Evolutionary conservation across 2,888 invertebrate species (phyloP), one percentile per base, ranked within the genome.

Genomic region (Hemistola chrysoprasaria): DNA sequence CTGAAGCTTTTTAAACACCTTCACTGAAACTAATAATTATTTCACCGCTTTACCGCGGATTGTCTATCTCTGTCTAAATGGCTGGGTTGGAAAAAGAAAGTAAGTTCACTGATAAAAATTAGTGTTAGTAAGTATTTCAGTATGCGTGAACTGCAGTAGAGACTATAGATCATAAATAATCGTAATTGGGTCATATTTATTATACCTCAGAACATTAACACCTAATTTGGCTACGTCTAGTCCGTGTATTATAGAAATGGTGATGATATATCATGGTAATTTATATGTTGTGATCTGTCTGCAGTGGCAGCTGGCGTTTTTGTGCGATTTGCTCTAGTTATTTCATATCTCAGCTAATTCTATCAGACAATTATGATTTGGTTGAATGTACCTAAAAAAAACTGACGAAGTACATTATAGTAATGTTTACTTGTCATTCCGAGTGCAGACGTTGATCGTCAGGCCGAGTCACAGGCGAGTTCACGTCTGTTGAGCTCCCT

Each of bases 361-460:
- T n/a, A 16, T 22, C 7, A 6, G 10, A 8, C 9, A 37, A 36
- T 32, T 27, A 6, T 11, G 22, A 21, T 16, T 16, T 8, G 1
- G 10, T 3, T 6, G 8, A 8, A 22, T 9, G 20, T 8, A 22
- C 27, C 8, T 10, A 8, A 25, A 1, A 5, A 11, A n/a, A 21
- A n/a, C 21, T 6, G 8, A 22, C 2, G 9, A 9, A 16, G 7
- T 28, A 26, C 11, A 22, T 9, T 31, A n/a, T 22, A 32, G 27
- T 27, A 8, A 32, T 22, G 30, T 28, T 35, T 37, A 43, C 42
- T 43, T 38, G 43, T 31, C 38, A 37, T 42, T 37, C 16, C 24
- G 8, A 22, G 25, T 34, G 34, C 30, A 42, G 35, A 8, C 20
- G 28, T 20, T 41, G 30, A 30, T 30, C 38, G 40, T 36, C 36